Conservation (phyloP, 2,797 vertebrate genomes). For the Sebastolobus alascanus region DNA sequence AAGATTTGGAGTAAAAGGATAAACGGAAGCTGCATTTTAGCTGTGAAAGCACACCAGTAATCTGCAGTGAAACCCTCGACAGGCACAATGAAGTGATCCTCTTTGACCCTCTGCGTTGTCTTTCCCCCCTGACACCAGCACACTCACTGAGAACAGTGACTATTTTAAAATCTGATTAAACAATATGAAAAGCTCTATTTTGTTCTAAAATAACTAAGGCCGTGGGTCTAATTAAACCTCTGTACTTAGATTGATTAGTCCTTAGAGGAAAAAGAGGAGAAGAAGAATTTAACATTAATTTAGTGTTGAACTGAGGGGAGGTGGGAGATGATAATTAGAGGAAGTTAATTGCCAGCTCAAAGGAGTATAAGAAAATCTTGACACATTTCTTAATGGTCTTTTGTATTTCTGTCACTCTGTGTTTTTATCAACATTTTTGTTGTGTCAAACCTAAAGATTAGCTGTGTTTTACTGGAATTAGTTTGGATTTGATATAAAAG, state of each 20-base stretch:
- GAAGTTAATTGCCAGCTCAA: neutral
- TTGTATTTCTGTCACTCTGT: neutral
- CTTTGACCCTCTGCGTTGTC: neutral
- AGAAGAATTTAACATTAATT: neutral
- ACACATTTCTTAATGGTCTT: neutral
- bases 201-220: neutral
- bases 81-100: neutral
- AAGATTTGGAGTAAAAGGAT: neutral
- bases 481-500: neutral
- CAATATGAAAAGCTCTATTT: neutral
- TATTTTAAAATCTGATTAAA: neutral
- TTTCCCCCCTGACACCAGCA: neutral
- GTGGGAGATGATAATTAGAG: neutral
- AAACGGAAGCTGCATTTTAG: neutral
- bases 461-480: neutral
- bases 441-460: neutral
- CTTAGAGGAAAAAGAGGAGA: neutral
- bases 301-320: neutral
- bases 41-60: neutral
- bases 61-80: neutral
- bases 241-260: neutral
- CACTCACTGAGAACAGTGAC: neutral
- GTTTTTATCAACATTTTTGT: neutral
- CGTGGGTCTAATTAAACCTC: neutral
- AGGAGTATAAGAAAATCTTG: neutral